Evolutionary conservation across 2,113 vertebrate genomes (phyloP), one percentile per base, ranked within the genome.

Genomic region (Arothron firmamentum): DNA sequence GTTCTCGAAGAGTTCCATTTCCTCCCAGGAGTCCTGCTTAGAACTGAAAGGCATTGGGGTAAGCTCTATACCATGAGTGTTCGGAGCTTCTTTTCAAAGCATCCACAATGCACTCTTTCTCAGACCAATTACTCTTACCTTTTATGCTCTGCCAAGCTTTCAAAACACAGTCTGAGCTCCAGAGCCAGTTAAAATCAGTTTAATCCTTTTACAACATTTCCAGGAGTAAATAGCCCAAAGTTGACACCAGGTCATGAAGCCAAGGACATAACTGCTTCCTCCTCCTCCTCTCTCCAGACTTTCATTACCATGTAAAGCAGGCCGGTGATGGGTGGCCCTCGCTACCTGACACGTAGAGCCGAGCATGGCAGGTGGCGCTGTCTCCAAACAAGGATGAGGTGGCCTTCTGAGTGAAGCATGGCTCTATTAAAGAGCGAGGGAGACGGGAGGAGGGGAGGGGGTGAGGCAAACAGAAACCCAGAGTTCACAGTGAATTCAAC

Each of bases 391-490:
- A 83, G 85, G 82, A 76, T 83, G 81, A 62, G 9, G 76, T 83
- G 83, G 86, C 86, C 85, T 89, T 86, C 82, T 74, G 80, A 73
- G 69, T 88, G 85, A 89, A 70, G 72, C 85, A 87, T 87, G 69
- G 82, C 76, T 87, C 77, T 78, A 86, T 89, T 84, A 88, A 82
- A 80, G 15, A 55, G 84, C 47, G 58, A 59, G 48, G 55, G 52
- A 52, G 69, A 65, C 2, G 38, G 7, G 21, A 56, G 67, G 9
- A 23, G 48, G 11, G 53, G 16, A 12, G 48, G 65, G 55, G 49
- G 42, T 42, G 49, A 1, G 20, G 54, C 16, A 62, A 62, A 78
- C 45, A 53, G 57, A 52, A 16, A 55, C 71, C 21, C 45, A 0
- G 50, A 54, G 79, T 73, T 78, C 67, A 76, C 17, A 13, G 53